Evolutionary conservation across 37 sponge, comb jelly and placozoan genomes (phyloP).

Genomic region (Tethya wilhelma): DNA sequence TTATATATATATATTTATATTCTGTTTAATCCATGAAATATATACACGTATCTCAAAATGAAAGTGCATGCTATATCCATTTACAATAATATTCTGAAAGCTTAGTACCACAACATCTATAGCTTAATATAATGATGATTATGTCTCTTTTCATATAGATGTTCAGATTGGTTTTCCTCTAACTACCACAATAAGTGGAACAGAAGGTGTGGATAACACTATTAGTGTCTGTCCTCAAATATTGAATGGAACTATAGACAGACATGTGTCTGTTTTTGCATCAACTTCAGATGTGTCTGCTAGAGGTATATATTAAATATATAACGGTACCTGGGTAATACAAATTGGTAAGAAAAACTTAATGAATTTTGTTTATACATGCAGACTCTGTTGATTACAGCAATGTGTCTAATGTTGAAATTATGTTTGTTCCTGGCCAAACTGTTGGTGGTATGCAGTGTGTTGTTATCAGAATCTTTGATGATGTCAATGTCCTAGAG

Average conservation of each 20-base stretch:
- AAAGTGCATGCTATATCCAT: too few relatives aligned
- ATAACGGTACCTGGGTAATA: not conserved
- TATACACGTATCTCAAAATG: too few relatives aligned
- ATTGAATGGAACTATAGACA: not conserved
- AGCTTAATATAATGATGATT: not conserved
- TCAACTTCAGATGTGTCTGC: not conserved
- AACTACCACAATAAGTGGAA: not conserved
- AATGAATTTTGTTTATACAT: not conserved
- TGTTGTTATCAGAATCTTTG: not conserved
- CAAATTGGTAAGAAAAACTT: not conserved
- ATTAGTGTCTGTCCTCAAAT: not conserved
- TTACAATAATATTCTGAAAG: too few relatives aligned
- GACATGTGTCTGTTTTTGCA: not conserved
- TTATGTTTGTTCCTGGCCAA: not conserved
- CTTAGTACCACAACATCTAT: too few relatives aligned
- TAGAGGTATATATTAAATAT: not conserved
- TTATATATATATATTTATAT: too few relatives aligned
- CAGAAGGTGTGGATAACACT: not conserved
- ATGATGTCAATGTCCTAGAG: not conserved
- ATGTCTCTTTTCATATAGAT: not conserved
- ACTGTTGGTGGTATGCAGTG: not conserved
- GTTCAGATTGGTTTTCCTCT: not conserved
- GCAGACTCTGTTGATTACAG: not conserved
- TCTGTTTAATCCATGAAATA: too few relatives aligned
- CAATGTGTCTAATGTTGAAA: not conserved